A percentile compares a stretch with the other conserved stretches of the same genome.
Evolutionary conservation across 2,797 vertebrate genomes (phyloP).

Genomic region (Acropternis orthonyx): DNA sequence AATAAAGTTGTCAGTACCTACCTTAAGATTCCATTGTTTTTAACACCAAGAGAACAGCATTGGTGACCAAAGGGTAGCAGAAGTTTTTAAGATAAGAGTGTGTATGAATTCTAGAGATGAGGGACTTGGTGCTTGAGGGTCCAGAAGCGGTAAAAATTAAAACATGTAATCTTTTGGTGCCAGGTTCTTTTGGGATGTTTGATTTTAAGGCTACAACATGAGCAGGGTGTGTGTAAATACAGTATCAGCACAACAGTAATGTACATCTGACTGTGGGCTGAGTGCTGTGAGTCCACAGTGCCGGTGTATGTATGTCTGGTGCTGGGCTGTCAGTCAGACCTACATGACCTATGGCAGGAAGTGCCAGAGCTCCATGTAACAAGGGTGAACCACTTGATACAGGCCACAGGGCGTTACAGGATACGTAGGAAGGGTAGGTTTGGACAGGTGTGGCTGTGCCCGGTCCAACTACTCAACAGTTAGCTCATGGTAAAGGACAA

Average conservation of each 20-base stretch:
- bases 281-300: accelerated
- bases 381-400: background rate
- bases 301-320: background rate
- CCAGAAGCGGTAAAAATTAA: background rate
- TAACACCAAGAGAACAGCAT: background rate
- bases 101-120: background rate
- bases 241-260: accelerated
- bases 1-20: background rate
- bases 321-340: background rate
- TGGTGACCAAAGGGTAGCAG: background rate
- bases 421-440: accelerated
- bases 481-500: background rate
- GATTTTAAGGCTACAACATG: background rate
- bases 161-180: background rate
- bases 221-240: background rate
- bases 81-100: background rate
- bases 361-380: background rate
- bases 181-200: background rate
- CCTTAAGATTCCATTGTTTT: background rate
- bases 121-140: background rate
- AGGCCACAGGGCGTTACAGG: accelerated
- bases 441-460: background rate
- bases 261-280: background rate
- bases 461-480: background rate
- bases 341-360: accelerated